Evolutionary conservation across 1,140 invertebrate genomes (phyloP), one percentile per base, ranked within the genome.

Genomic region (Zaprionus africanus): DNA sequence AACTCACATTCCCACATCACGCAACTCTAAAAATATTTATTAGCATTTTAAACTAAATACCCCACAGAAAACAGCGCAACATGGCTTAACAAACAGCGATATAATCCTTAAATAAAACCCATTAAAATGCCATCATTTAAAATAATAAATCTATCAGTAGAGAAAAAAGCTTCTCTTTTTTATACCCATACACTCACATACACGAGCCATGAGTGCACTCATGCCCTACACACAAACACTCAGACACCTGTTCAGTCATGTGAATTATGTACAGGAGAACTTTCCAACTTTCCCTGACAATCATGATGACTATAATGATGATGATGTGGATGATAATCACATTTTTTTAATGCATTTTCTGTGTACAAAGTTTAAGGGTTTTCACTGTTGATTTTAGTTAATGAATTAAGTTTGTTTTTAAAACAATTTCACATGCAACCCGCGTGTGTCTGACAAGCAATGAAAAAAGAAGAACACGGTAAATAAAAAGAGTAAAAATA

Each of bases 381-480:
- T 41, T n/a, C 13, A 36, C 11, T 61, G 70, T 68, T 64, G 57
- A 87, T 84, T 83, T 83, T 71, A 67, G 58, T 77, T 90, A 87
- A 87, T 81, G 81, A 90, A 84, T 84, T 73, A 76, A 76, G 78
- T 88, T 83, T 66, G 57, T 57, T 76, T 78, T 78, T 57, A 79
- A 86, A 66, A 22, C 49, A 54, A 36, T 66, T 59, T 54, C 54
- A 71, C 84, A 79, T 87, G 83, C 78, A 67, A 87, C 59, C 56
- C 36, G 31, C 41, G n/a, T 46, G n/a, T 71, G 41, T 43, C 15
- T n/a, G 15, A n/a, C 5, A 43, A 43, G 15, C 5, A 7, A 54
- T 46, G 38, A 41, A 17, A 46, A 43, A 75, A 31, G 67, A 62
- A 54, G n/a, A n/a, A n/a, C n/a, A n/a, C 54, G 54, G 24, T 58